Evolutionary conservation across 2,113 vertebrate species (phyloP), one percentile per base, ranked within the genome.

Genomic region (Seriola quinqueradiata): DNA sequence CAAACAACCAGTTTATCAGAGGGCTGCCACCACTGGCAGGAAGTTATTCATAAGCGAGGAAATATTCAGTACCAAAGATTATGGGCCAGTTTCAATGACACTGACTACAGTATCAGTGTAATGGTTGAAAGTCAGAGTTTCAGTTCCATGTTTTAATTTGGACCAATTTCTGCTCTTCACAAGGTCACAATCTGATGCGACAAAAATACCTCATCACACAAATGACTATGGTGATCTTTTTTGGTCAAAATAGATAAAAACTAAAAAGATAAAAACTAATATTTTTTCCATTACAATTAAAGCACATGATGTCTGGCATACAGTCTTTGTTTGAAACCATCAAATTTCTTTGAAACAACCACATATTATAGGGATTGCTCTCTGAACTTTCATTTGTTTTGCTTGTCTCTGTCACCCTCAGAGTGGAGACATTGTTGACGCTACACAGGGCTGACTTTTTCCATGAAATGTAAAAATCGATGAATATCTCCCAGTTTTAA

Each of bases 61-160:
- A 85, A 19, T 75, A 75, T 81, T 23, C 42, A 52, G 70, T 78
- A 83, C 81, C 87, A 66, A 73, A 66, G 1, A 21, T 13, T 36
- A 34, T 5, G 6, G 42, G 21, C 48, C 44, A 4, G 7, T 63
- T 71, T 75, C 0, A 76, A 1, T 14, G 13, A 16, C 5, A 1
- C 8, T n/a, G 21, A 42, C 17, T 12, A 64, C 23, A 28, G 32
- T 44, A 8, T 25, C 40, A 13, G 7, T 52, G n/a, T 61, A 13
- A 78, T 14, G 21, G 10, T n/a, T 34, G 25, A 11, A 48, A 48
- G 16, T 38, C 46, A 23, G 10, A 55, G 1, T 58, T 38, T 1
- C 66, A 8, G 17, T 5, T 2, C 70, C 4, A 55, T 1, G 5
- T 38, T 78, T 68, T 2, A 23, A 5, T 23, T 38, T 36, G 4